These are phyloP conservation scores for Pseudoatta argentina DNA, from an alignment of 1,140 invertebrate genomes.

Conservation along the genomic window DNA sequence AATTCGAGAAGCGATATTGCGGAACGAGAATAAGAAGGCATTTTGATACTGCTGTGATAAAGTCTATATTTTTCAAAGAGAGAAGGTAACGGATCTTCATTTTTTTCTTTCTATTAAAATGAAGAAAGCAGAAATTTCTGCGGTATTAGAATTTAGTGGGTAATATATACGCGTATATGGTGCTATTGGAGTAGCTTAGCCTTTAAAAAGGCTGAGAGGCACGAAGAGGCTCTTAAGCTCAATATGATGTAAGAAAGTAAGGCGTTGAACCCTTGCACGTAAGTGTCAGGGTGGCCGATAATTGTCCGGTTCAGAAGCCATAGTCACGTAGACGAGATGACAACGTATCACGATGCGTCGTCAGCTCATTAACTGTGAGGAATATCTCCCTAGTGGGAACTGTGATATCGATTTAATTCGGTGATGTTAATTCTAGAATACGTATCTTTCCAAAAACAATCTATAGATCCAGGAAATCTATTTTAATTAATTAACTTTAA, in stretches of 20 bases:
- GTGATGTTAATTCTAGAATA: neutral
- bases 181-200: slow-evolving; percentile 34
- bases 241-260: slow-evolving; percentile 43
- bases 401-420: slow-evolving; percentile 19
- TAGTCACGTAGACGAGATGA: slow-evolving; percentile 20
- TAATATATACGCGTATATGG: slow-evolving; percentile 5
- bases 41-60: neutral
- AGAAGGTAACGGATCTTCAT: neutral
- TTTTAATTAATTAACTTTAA: too few species aligned
- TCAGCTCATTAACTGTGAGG: slow-evolving; percentile 10
- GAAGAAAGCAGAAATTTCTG: neutral
- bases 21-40: slow-evolving; percentile 24
- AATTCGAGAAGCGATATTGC: slow-evolving; percentile 29
- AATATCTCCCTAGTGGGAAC: neutral
- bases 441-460: too few species aligned
- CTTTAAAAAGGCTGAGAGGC: slow-evolving; percentile 39
- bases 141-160: slow-evolving; percentile 42
- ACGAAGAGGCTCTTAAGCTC: slow-evolving; percentile 52
- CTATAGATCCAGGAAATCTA: too few species aligned
- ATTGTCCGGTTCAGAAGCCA: slow-evolving; percentile 28
- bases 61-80: neutral
- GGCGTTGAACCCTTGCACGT: slow-evolving; percentile 24
- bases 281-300: slow-evolving; percentile 13
- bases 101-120: neutral
- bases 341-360: slow-evolving; percentile 15